Conservation (phyloP, 92 coral and sea anemone species). For the Phenganax stokvisi region DNA sequence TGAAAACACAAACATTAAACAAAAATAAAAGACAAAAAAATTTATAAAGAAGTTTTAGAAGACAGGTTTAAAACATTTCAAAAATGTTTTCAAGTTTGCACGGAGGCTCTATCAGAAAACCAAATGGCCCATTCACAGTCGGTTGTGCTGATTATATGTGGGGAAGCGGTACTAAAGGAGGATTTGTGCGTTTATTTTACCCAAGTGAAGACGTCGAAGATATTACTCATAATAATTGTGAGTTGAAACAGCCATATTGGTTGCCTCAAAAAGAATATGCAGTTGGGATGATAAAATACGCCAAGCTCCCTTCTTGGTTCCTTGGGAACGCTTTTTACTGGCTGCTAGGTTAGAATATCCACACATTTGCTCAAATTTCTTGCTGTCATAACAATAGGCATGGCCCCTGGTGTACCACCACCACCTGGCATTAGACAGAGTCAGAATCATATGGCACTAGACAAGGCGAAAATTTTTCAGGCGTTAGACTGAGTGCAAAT, state of each 20-base stretch:
- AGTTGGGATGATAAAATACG: constrained; percentile 59
- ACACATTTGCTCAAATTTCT: not conserved
- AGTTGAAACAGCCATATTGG: constrained; percentile 46
- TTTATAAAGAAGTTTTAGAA: not conserved
- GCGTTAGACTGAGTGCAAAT: too few species aligned
- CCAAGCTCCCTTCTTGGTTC: constrained; percentile 67
- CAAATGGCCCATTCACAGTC: constrained; percentile 61
- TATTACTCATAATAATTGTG: constrained; percentile 17
- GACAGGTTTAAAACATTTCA: not conserved
- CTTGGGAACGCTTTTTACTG: constrained; percentile 65
- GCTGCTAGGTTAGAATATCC: constrained; percentile 57
- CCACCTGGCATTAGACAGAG: too few species aligned
- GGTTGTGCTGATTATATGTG: constrained; percentile 91
- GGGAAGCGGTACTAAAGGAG: constrained; percentile 49
- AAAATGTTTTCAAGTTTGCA: constrained; percentile 31
- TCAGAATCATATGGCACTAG: too few species aligned
- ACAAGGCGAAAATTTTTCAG: too few species aligned
- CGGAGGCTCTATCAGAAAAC: constrained; percentile 25
- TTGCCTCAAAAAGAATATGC: constrained; percentile 71
- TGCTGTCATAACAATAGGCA: not conserved
- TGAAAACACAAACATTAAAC: not conserved
- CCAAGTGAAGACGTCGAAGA: constrained; percentile 50
- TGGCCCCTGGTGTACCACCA: too few species aligned
- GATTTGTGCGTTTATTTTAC: constrained; percentile 76
- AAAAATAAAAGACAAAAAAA: not conserved